A percentile compares a stretch with the other conserved stretches of the same genome.
Conservation (phyloP, 2,888 invertebrate genomes). For the Allygus modestus region DNA sequence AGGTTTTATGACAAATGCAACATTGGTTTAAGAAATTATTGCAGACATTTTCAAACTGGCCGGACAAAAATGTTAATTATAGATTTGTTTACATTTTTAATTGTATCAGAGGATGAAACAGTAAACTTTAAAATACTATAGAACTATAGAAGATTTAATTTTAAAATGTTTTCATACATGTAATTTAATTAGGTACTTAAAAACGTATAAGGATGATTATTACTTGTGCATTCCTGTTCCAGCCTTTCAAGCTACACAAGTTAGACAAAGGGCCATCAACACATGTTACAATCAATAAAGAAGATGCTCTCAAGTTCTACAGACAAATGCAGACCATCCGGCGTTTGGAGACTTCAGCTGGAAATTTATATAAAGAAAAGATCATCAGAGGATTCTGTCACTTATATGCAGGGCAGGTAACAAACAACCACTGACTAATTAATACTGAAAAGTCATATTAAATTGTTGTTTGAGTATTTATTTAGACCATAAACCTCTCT, state of each 20-base stretch:
- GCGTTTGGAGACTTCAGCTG: slow-evolving; percentile 95
- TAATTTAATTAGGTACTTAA: no score
- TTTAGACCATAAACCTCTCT: neutral
- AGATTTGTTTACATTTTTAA: no score
- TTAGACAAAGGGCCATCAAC: slow-evolving; percentile 91
- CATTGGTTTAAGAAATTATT: no score
- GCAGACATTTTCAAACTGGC: no score
- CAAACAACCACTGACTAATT: slow-evolving; percentile 64
- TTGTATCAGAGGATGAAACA: no score
- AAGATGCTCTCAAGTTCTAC: slow-evolving; percentile 91
- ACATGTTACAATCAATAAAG: slow-evolving; percentile 83
- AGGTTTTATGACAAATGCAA: no score
- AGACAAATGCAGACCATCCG: slow-evolving; percentile 90
- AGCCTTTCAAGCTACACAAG: slow-evolving; percentile 95
- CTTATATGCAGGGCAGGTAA: slow-evolving; percentile 95
- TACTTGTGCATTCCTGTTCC: slow-evolving; percentile 16
- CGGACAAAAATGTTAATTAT: no score
- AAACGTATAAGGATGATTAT: no score
- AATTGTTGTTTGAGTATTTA: slow-evolving; percentile 11
- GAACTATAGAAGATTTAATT: no score
- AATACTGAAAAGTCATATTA: neutral
- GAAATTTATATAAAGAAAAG: slow-evolving; percentile 98
- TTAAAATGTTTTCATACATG: no score
- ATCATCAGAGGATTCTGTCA: slow-evolving; percentile 98
- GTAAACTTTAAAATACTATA: no score